A percentile compares a stretch with the other conserved stretches of the same genome.
Evolutionary conservation across 1,140 invertebrate genomes (phyloP).

Genomic region (Plutomurus gul): DNA sequence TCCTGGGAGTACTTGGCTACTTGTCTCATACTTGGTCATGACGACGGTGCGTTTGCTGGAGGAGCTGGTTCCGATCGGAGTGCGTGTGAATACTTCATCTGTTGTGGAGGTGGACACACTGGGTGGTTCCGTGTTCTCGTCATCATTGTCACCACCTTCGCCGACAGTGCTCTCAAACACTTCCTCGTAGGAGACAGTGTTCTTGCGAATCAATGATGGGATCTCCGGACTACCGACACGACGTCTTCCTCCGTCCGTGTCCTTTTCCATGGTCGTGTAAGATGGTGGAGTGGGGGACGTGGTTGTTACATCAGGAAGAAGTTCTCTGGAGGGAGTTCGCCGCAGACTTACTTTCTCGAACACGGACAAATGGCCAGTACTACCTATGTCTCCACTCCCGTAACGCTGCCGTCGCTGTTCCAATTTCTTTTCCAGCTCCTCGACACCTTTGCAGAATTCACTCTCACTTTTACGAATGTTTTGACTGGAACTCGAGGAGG

Average conservation of each 20-base stretch:
- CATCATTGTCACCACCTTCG: not conserved
- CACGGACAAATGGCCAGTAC: not conserved
- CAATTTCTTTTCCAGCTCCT: slow-evolving; percentile 34
- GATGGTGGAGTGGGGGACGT: not conserved
- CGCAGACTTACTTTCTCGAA: slow-evolving; percentile 27
- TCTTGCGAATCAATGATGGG: not conserved
- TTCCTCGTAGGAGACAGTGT: slow-evolving; percentile 7
- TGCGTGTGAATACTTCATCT: not conserved
- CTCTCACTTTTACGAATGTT: not conserved
- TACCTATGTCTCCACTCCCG: slow-evolving; percentile 23
- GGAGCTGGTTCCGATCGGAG: not conserved
- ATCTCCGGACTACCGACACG: not conserved
- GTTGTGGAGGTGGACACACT: not conserved
- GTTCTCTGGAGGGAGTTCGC: not conserved
- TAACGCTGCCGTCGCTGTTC: not conserved
- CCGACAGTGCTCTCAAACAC: not conserved
- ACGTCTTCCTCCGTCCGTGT: not conserved
- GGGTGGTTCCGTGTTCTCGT: not conserved
- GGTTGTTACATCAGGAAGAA: not conserved
- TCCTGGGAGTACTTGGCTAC: slow-evolving; percentile 33
- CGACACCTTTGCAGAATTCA: slow-evolving; percentile 20
- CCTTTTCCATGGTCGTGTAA: slow-evolving; percentile 8
- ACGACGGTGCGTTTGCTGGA: not conserved
- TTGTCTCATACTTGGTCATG: slow-evolving; percentile 37
- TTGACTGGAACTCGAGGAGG: not conserved